Conservation (phyloP, 1,140 invertebrate genomes). For the Papilio glaucus region DNA sequence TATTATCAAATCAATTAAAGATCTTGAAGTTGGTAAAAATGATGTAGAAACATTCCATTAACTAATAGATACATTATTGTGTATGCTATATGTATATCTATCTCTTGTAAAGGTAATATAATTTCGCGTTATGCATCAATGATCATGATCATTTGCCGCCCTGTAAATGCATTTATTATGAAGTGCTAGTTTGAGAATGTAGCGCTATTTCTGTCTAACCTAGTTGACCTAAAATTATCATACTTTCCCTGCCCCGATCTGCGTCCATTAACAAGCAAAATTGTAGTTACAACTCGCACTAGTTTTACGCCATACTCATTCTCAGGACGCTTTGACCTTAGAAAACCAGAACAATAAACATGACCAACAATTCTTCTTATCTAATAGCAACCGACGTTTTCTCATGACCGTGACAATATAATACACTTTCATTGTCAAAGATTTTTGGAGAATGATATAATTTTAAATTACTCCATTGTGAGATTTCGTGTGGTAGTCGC, state of each 20-base stretch:
- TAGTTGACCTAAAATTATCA: neutral
- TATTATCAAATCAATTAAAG: too few relatives aligned
- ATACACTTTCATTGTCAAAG: constrained; percentile 32
- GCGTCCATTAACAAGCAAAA: neutral
- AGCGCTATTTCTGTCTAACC: neutral
- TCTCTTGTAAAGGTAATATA: too few relatives aligned
- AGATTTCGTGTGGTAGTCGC: neutral
- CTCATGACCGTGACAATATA: constrained; percentile 60
- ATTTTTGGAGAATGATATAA: constrained; percentile 23
- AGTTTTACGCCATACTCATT: neutral
- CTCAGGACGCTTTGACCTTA: constrained; percentile 42
- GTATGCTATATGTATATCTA: too few relatives aligned
- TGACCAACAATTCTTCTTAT: constrained; percentile 14
- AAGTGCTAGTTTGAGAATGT: too few relatives aligned
- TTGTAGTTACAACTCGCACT: constrained; percentile 25
- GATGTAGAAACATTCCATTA: too few relatives aligned
- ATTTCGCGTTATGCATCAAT: too few relatives aligned
- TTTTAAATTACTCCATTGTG: constrained; percentile 28
- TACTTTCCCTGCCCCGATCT: neutral
- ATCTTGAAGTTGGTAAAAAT: too few relatives aligned
- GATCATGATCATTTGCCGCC: too few relatives aligned
- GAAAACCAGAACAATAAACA: constrained; percentile 42
- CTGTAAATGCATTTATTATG: too few relatives aligned
- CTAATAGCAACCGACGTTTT: constrained; percentile 42
- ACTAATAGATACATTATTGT: too few relatives aligned